Percentiles rank a stretch among this genome's conserved stretches.
These are phyloP conservation scores for Trichoplusia ni DNA, from an alignment of 1,140 invertebrate species.

Conservation along the genomic window DNA sequence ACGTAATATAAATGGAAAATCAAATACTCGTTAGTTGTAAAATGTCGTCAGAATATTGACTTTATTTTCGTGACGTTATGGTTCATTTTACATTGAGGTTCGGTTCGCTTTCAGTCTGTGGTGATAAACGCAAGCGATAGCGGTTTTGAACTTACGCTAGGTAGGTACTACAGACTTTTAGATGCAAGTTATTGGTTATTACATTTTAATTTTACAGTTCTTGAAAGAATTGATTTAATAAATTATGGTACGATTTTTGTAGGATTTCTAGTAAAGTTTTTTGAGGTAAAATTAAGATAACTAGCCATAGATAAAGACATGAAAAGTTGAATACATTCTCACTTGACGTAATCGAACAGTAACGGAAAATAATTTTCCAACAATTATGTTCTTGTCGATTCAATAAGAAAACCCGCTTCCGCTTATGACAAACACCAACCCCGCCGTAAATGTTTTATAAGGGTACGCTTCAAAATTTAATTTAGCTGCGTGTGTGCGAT, in stretches of 20 bases:
- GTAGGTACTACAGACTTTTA: not conserved
- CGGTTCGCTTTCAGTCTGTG: conserved; percentile 18
- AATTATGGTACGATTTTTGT: too few relatives aligned
- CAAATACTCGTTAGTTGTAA: conserved; percentile 42
- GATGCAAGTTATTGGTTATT: too few relatives aligned
- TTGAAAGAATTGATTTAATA: too few relatives aligned
- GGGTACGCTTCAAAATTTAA: conserved; percentile 54
- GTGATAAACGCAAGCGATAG: too few relatives aligned
- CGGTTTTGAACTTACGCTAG: not conserved
- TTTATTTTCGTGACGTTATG: conserved; percentile 23
- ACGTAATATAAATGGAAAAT: conserved; percentile 43
- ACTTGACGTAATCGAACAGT: too few relatives aligned
- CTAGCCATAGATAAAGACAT: too few relatives aligned
- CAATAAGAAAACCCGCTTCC: not conserved
- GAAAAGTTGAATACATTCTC: too few relatives aligned
- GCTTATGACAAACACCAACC: not conserved
- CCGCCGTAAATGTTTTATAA: conserved; percentile 50
- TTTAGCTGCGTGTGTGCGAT: conserved; percentile 42
- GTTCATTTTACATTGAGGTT: conserved; percentile 12
- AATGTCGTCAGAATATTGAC: conserved; percentile 28
- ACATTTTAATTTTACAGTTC: too few relatives aligned
- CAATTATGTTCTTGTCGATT: too few relatives aligned
- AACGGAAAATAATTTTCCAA: too few relatives aligned
- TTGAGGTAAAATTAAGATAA: too few relatives aligned
- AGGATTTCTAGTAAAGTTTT: too few relatives aligned